phyloP scores from a whole-genome alignment of 2,888 invertebrate genomes.

The Tetragnatha montana region DNA sequence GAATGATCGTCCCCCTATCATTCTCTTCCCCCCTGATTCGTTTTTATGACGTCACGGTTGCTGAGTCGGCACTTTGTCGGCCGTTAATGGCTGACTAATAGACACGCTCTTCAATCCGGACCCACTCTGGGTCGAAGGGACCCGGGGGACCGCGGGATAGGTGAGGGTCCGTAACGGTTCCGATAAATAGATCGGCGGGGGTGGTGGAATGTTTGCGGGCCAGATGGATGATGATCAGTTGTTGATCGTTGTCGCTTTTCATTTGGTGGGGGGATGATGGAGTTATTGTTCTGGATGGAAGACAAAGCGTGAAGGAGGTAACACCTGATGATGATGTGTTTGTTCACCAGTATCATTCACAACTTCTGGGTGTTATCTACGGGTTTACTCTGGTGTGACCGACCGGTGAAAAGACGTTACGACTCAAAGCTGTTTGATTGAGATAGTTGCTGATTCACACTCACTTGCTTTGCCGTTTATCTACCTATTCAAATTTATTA shows the following conservation, averaged over 20 bases:
- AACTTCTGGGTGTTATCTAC: too few relatives aligned
- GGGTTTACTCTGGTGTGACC: too few relatives aligned
- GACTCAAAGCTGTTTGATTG: too few relatives aligned
- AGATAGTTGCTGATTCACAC: too few relatives aligned
- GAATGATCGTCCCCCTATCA: conserved; percentile 10
- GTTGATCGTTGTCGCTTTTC: not conserved
- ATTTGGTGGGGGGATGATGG: not conserved
- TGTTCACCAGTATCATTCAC: too few relatives aligned
- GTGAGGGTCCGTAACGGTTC: not conserved
- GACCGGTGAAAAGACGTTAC: too few relatives aligned
- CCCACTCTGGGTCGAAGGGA: conserved; percentile 4
- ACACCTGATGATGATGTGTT: too few relatives aligned
- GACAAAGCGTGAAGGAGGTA: not conserved
- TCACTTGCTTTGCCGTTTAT: too few relatives aligned
- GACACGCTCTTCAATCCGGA: conserved; percentile 56
- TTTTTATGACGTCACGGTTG: conserved; percentile 59
- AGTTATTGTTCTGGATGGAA: too few relatives aligned
- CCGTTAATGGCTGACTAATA: conserved; percentile 69
- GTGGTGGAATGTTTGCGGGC: not conserved
- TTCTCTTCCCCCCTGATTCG: not conserved
- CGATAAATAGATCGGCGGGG: conserved; percentile 21
- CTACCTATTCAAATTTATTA: too few relatives aligned
- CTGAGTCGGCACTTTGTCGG: conserved; percentile 69
- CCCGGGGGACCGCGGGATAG: not conserved
- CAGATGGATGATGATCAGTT: conserved; percentile 17